Conservation (phyloP, 2,797 vertebrate species). For the Sitta carolinensis region DNA sequence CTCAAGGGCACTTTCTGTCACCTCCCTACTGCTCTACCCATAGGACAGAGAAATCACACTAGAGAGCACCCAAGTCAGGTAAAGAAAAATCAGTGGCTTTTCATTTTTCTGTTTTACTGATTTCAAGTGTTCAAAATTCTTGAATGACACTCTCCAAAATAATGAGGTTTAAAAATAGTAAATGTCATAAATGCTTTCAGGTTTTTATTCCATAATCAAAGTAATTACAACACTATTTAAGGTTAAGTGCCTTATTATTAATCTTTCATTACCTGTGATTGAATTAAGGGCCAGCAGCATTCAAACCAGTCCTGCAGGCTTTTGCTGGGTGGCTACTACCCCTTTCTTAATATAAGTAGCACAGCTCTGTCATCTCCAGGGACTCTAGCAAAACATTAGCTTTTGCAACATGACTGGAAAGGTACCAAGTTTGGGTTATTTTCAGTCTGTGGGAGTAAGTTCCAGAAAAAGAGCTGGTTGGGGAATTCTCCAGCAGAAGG, state of each 20-base stretch:
- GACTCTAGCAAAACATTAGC: conserved; percentile 9
- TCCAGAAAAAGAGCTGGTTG: conserved; percentile 33
- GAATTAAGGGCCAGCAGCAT: conserved; percentile 8
- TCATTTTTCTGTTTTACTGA: neutral
- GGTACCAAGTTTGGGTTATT: conserved; percentile 51
- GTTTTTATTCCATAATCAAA: conserved; percentile 38
- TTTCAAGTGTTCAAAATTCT: conserved; percentile 1
- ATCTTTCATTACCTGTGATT: conserved; percentile 18
- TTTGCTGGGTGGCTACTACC: neutral
- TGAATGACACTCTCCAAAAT: conserved; percentile 3
- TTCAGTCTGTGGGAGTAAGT: conserved; percentile 48
- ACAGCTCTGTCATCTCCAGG: neutral
- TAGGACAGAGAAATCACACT: neutral
- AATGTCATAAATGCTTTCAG: conserved; percentile 25
- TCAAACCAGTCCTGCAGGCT: neutral
- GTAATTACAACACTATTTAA: conserved; percentile 22
- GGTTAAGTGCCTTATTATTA: conserved; percentile 40
- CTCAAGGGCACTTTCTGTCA: neutral
- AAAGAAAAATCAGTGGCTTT: neutral
- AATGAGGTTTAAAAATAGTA: conserved; percentile 53
- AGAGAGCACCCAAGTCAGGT: neutral
- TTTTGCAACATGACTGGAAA: conserved; percentile 42
- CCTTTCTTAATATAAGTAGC: neutral
- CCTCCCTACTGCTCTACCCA: neutral
- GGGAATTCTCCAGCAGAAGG: conserved; percentile 53